A percentile compares a stretch with the other conserved stretches of the same genome.
Conservation (phyloP, 2,113 vertebrate genomes). For the Leptocoma aspasia region DNA sequence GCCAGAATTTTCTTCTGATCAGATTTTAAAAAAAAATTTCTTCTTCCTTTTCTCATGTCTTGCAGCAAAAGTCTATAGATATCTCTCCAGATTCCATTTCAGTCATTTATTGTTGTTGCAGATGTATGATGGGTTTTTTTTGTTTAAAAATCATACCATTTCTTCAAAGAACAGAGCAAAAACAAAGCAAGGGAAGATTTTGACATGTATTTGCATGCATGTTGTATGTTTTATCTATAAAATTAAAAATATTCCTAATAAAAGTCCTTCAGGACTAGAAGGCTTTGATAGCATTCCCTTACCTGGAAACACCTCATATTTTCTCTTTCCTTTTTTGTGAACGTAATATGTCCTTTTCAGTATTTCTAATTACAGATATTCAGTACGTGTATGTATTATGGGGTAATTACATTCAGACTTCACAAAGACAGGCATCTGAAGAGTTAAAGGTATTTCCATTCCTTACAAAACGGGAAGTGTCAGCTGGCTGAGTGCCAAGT, state of each 20-base stretch:
- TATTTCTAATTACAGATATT: not conserved
- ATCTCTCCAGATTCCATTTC: not conserved
- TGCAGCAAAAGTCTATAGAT: not conserved
- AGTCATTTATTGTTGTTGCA: not conserved
- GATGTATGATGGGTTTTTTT: not conserved
- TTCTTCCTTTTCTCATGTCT: not conserved
- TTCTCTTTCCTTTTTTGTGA: not conserved
- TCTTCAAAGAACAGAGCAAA: not conserved
- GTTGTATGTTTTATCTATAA: not conserved
- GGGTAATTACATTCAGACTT: not conserved
- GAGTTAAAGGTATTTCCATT: not conserved
- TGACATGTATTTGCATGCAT: not conserved
- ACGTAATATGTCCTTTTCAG: not conserved
- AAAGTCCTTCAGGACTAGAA: not conserved
- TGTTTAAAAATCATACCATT: not conserved
- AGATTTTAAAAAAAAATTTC: fast-evolving
- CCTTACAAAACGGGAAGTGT: not conserved
- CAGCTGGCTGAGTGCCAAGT: not conserved
- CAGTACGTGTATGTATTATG: not conserved
- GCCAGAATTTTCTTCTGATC: not conserved
- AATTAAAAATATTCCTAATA: not conserved
- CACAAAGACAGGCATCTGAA: not conserved
- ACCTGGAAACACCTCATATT: not conserved
- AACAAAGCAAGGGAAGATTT: not conserved
- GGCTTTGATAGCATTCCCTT: not conserved